Evolutionary conservation across 2,888 invertebrate genomes (phyloP), one percentile per base, ranked within the genome.

Genomic region (Patella pellucida): DNA sequence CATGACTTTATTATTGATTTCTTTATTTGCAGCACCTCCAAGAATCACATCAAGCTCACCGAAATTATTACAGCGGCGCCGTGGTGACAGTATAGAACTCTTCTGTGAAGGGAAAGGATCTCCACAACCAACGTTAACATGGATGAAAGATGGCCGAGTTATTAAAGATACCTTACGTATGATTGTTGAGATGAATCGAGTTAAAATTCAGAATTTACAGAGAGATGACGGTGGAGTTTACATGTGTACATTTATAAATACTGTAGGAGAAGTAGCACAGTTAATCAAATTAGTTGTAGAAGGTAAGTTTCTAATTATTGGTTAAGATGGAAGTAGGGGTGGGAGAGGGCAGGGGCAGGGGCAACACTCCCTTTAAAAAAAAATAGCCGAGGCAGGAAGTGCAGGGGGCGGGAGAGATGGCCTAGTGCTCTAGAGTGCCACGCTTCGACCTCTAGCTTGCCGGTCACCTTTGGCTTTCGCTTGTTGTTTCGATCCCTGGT

Each of bases 221-320:
- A 95, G 95, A 92, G 96, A 96, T 90, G 98, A 98, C 92, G 97
- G 97, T 88, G 98, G 97, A 77, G 97, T 97, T 92, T 98, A 98
- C 93, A 96, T 96, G 84, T 98, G 98, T 93, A 96, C 97, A 91
- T 98, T 97, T 88, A 94, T 96, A 88, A 97, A 98, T 92, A 96
- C 96, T 87, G 97, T 98, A 92, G 98, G 98, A 19, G 96, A 97
- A 92, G 96, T 97, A 88, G 96, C 97, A 89, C 97, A 98, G 92
- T 96, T 96, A 81, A 97, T 97, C 85, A 94, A 97, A 91, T 96
- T 98, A 91, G 96, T 98, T 92, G 96, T 98, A 91, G 98, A 98
- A 89, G 87, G 87, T 87, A 81, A 74, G 77, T 52, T 4, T 19
- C 52, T 12, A 19, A 15, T 16, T 9, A 31, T 68, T 12, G 11